These are phyloP conservation scores for Progne subis DNA, from an alignment of 2,113 vertebrate species.

Conservation along the genomic window DNA sequence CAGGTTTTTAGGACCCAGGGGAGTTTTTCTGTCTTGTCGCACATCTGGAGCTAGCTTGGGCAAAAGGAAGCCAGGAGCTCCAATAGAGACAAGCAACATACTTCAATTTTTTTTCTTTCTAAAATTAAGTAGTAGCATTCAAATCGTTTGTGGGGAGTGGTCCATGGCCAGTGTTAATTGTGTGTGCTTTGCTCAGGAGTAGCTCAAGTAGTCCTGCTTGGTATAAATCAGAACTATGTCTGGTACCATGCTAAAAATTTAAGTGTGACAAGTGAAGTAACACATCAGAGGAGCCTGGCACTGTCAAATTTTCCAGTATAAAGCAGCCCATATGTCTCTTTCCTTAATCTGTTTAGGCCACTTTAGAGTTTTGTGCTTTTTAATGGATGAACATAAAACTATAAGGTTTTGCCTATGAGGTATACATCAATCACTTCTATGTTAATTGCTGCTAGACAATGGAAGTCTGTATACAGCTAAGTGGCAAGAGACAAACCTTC, in stretches of 20 bases:
- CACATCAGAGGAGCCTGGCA: background rate
- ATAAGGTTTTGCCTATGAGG: conserved; percentile 33
- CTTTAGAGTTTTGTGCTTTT: conserved; percentile 18
- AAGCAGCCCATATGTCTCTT: background rate
- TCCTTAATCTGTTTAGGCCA: conserved; percentile 54
- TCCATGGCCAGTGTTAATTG: background rate
- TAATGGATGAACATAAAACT: background rate
- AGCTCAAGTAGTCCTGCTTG: background rate
- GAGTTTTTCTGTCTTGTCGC: no score
- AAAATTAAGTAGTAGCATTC: background rate
- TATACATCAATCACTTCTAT: conserved; percentile 56
- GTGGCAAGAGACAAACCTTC: conserved; percentile 56
- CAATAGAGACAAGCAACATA: no score
- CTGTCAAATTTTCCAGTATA: background rate
- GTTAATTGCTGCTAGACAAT: conserved; percentile 61
- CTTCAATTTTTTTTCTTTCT: background rate
- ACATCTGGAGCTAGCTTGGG: no score
- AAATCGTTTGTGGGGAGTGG: background rate
- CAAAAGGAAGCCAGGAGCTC: no score
- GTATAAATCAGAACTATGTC: background rate
- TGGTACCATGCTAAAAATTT: background rate
- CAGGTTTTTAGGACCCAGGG: no score
- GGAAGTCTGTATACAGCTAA: conserved; percentile 11
- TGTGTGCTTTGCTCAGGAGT: background rate
- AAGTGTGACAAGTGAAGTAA: background rate